A percentile compares a stretch with the other conserved stretches of the same genome.
Evolutionary conservation across 1,140 invertebrate species (phyloP).

Genomic region (Cotesia glomerata): DNA sequence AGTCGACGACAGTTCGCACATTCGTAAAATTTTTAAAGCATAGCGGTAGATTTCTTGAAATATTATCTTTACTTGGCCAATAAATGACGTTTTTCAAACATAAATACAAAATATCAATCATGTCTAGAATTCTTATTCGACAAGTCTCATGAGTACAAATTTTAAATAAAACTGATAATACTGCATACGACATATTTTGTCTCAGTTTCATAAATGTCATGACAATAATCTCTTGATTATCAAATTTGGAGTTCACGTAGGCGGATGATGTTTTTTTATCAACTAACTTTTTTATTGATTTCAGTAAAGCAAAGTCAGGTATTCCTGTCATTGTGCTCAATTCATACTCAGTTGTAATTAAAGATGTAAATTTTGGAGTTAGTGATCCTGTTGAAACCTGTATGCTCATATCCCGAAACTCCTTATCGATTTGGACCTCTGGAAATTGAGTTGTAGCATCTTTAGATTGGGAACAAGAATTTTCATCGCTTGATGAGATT

Average conservation of each 20-base stretch:
- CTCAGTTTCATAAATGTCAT: constrained; percentile 33
- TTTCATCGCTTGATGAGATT: too few relatives aligned
- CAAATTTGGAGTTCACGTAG: background rate
- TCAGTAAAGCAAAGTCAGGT: constrained; percentile 14
- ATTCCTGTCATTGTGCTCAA: constrained; percentile 27
- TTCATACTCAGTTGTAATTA: constrained; percentile 13
- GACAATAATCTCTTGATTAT: constrained; percentile 18
- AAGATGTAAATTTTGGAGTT: constrained; percentile 3
- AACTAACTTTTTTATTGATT: constrained; percentile 15
- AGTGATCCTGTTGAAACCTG: constrained; percentile 19
- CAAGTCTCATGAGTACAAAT: constrained; percentile 26
- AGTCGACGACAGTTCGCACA: constrained; percentile 40
- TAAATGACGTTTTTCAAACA: constrained; percentile 29
- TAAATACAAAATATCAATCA: constrained; percentile 25
- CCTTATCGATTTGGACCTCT: background rate
- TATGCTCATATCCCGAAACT: constrained; percentile 4
- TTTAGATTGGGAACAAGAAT: background rate
- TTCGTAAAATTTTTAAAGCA: constrained; percentile 42
- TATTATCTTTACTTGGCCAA: constrained; percentile 34
- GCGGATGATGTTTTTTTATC: background rate
- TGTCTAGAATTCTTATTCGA: constrained; percentile 30
- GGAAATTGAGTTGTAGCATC: background rate
- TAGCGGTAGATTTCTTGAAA: constrained; percentile 34
- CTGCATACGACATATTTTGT: constrained; percentile 34
- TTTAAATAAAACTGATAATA: constrained; percentile 30